These are phyloP conservation scores for Microcebus tavaratra DNA, from an alignment of 2,113 vertebrate species.

Conservation along the genomic window DNA sequence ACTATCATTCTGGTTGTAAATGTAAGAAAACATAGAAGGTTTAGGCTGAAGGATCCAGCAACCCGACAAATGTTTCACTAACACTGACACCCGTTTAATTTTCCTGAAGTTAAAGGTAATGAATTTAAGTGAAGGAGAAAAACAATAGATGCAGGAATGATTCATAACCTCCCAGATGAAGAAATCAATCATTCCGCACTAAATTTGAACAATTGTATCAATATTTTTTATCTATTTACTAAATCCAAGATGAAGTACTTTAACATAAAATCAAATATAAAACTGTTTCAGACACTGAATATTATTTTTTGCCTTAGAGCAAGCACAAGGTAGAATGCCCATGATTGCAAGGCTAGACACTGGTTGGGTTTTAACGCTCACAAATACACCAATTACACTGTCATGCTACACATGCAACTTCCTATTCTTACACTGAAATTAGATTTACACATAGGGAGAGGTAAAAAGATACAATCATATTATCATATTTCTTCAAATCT, in stretches of 20 bases:
- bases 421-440: neutral
- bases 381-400: neutral
- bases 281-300: neutral
- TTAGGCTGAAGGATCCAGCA: neutral
- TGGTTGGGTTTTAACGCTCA: neutral
- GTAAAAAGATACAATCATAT: neutral
- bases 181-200: neutral
- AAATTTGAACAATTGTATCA: neutral
- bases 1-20: neutral
- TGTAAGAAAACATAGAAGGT: neutral
- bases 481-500: neutral
- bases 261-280: neutral
- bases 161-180: neutral
- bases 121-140: neutral
- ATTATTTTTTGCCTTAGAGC: neutral
- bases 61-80: neutral
- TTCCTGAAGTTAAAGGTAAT: neutral
- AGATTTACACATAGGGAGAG: too few species aligned
- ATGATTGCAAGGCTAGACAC: rapidly evolving
- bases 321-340: neutral
- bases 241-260: neutral
- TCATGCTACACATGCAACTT: too few species aligned
- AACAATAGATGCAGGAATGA: neutral
- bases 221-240: neutral
- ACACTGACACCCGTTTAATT: neutral